Base-by-base conservation (phyloP, 2,888 invertebrate species). In the Stenotaenia linearis region DNA sequence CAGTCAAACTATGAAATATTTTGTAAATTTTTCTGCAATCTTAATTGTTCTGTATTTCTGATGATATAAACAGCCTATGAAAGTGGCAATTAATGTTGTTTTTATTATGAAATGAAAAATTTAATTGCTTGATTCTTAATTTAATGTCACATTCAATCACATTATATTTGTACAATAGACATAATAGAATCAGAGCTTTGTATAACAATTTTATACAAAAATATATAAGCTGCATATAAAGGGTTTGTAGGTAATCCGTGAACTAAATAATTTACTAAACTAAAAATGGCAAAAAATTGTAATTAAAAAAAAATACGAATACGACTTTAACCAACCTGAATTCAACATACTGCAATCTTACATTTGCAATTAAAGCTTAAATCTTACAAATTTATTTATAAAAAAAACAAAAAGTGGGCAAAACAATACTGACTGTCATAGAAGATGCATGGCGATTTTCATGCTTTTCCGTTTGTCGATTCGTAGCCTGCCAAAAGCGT, bases 41-140 rank as follows among this genome's bases (percentile, higher is more conserved):
- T 69, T 69, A n/a, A n/a, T 25, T 69, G 69, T 69, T 69, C 28
- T 69, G 69, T 69, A 69, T 50, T 50, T 50, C 69, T 69, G 23
- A 69, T 69, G 69, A 69, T 28, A 69, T 69, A 69, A 69, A 69
- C 69, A 69, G 69, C 69, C 69, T 25, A 25, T 69, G 69, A 69
- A 69, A 69, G 5, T 69, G 69, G 69, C 69, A 69, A 12, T 28
- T 69, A 69, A 28, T 69, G 69, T 69, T 25, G 23, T 69, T 56
- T 69, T 69, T 69, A 69, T 69, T 69, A 28, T 28, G n/a, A 9
- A 18, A 21, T 18, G 6, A 50, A 50, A n/a, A 50, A 50, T 50
- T 18, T n/a, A n/a, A 50, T 50, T 3, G n/a, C n/a, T 45, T 18
- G 45, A 50, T 50, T 50, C 50, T 50, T 50, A n/a, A 21, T 50